Base-by-base conservation (phyloP, 2,113 vertebrate genomes). In the Dromas ardeola region DNA sequence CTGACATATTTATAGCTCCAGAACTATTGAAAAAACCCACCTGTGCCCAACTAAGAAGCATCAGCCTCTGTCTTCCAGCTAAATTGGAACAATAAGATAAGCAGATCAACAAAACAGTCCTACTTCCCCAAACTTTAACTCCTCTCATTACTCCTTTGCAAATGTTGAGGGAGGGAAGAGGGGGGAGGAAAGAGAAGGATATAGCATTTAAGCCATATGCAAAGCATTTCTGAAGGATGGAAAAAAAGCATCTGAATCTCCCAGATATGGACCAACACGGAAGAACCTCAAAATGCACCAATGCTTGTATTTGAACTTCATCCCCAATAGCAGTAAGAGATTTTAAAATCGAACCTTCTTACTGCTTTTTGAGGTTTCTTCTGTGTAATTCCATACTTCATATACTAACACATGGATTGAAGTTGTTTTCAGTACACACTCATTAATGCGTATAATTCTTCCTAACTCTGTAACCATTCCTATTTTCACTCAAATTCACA, bases 361-460 rank as follows among this genome's bases (percentile, higher is more conserved):
- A 59, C 7, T 66, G 1, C 8, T 55, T 62, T 38, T n/a, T 45
- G 12, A 69, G 5, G 8, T 63, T 87, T 81, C 5, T 78, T 30
- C 9, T 15, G 2, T 6, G 6, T 2, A 2, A 34, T 70, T 61
- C 56, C 40, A 32, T 27, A 55, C 11, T 61, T 56, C 34, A 26
- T 16, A 5, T 26, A 34, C 13, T 49, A 66, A 52, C 29, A 72
- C 0, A 20, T 2, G 22, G 7, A 36, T 16, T 32, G 12, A 21
- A n/a, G 13, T 61, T 14, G 6, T 23, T 80, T 59, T 9, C 66
- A 38, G 13, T 55, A 53, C 25, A 15, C 7, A 1, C 9, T 40
- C 9, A 0, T 20, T 13, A 42, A 73, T 1, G 5, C 3, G 0
- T 12, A 0, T 9, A 38, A 45, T 71, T 55, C 34, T 34, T 58